Evolutionary conservation across 1,140 invertebrate genomes (phyloP), one percentile per base, ranked within the genome.

Genomic region (Aphidius ervi): DNA sequence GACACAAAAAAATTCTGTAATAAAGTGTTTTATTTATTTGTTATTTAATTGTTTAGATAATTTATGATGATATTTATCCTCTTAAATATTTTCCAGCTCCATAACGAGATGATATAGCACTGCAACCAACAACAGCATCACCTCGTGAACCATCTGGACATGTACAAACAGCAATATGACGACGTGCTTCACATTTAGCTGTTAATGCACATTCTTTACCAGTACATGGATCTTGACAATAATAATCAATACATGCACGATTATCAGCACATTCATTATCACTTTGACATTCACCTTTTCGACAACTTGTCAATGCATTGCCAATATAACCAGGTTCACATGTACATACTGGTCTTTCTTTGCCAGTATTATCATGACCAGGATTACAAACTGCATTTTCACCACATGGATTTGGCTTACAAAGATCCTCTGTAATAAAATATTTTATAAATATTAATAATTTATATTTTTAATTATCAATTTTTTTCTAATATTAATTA

Each of bases 341-440:
- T 1, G 89, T 92, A 67, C 90, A 92, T 6, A 92, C 89, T 2
- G 92, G 92, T 10, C 91, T 82, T 69, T 93, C 90, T 54, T 88
- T 87, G 31, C 89, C 88, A 1, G 86, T 86, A 56, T 87, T 88
- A 69, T 94, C 91, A 67, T 88, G 86, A 4, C 92, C 92, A 0
- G 91, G 90, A 39, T 86, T 85, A 67, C 93, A 95, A 57, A 88
- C 82, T 10, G 93, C 91, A 70, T 93, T 91, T 1, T 71, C 76
- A 3, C 93, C 93, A 68, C 92, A 95, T 16, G 92, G 91, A 78
- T 93, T 93, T 0, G 90, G 91, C 52, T 86, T 84, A 69, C 91
- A 94, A 0, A 93, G 81, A 70, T 94, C 91, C 68, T 83, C 91
- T 90, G 65, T 5, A 72, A 68, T 37, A 58, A 45, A 42, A 46